Base-by-base conservation (phyloP, 1,140 invertebrate species). In the Procambarus clarkii region DNA sequence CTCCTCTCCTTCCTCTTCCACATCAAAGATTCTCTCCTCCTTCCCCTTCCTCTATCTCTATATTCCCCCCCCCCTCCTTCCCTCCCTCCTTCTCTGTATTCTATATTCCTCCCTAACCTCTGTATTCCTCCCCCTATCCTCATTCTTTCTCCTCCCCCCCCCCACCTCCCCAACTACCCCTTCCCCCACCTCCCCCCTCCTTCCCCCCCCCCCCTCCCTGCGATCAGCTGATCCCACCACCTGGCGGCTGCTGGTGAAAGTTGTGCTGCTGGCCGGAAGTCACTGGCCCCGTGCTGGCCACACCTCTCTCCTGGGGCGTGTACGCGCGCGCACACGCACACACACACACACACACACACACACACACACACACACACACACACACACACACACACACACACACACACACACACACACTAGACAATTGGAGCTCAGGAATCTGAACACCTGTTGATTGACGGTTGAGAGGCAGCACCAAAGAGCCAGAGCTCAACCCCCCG, bases 231-330 rank as follows among this genome's bases (percentile, higher is more conserved):
- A 87, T 77, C 76, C 46, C 21, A 79, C 11, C 85, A 87, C 85
- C 85, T 87, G 81, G 81, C 81, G 46, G 58, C 81, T 18, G 48
- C n/a, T 87, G 85, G 85, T 87, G 85, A 87, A 87, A 87, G 85
- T 87, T 78, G 85, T 54, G 45, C 74, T 87, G 50, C 50, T 54
- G 71, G 85, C 85, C 85, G 85, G 85, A 87, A 87, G 85, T 87
- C 85, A 64, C 50, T 87, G 85, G 48, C 85, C 85, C 76, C 74
- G 46, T 54, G 71, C 48, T 4, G 8, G 71, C 50, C 24, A 77
- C 15, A 54, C 84, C 71, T 86, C 74, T 79, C 76, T 79, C 85
- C 85, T 15, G 9, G 76, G 4, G 54, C 50, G 13, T 21, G 44
- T 44, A 69, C 69, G 77, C 71, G 77, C 71, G 45, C 76, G 79